A percentile compares a stretch with the other conserved stretches of the same genome.
Evolutionary conservation across 1,140 invertebrate species (phyloP).

Genomic region (Caerostris darwini): DNA sequence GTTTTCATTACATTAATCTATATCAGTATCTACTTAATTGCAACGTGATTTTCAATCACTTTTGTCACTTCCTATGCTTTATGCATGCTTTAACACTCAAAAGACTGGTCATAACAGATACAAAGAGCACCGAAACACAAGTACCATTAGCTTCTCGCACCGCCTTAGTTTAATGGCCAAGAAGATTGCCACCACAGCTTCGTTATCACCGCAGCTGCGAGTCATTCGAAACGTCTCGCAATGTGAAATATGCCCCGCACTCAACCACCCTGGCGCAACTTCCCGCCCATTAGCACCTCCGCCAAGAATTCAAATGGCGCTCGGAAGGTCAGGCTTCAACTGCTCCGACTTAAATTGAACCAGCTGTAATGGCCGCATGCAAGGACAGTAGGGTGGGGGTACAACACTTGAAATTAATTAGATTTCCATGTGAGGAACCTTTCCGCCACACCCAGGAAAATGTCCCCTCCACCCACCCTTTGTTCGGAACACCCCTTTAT

Average conservation of each 20-base stretch:
- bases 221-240: not conserved
- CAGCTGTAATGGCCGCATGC: not conserved
- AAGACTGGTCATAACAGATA: too few species aligned
- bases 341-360: not conserved
- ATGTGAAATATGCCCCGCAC: not conserved
- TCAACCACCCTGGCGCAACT: not conserved
- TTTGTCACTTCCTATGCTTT: too few species aligned
- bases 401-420: conserved; percentile 14
- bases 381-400: not conserved
- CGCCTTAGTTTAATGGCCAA: too few species aligned
- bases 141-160: too few species aligned
- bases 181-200: not conserved
- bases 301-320: not conserved
- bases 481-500: not conserved
- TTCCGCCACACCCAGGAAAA: not conserved
- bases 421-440: not conserved
- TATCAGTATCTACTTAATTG: too few species aligned
- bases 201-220: not conserved
- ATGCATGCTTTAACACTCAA: too few species aligned
- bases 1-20: too few species aligned
- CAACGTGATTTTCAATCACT: too few species aligned
- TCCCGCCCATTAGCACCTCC: not conserved
- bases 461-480: not conserved
- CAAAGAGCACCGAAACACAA: not conserved
- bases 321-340: not conserved